Evolutionary conservation across 2,888 invertebrate genomes (phyloP).

Genomic region (Drosophila pegasa): DNA sequence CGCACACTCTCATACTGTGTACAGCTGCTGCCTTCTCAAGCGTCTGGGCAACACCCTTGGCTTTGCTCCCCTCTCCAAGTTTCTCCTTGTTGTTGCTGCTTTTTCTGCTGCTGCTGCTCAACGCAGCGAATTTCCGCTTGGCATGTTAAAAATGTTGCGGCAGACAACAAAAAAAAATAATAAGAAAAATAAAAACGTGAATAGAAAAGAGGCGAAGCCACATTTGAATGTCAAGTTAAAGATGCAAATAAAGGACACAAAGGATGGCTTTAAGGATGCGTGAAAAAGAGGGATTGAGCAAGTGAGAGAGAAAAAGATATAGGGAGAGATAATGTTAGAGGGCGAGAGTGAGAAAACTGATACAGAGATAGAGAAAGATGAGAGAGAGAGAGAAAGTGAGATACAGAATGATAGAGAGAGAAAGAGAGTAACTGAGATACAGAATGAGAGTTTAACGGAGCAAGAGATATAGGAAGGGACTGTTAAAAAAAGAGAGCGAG

Average conservation of each 20-base stretch:
- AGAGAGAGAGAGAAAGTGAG: too few relatives aligned
- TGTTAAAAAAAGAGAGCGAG: too few relatives aligned
- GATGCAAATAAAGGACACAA: constrained; percentile 18
- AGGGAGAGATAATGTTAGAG: background rate
- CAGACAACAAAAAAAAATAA: constrained; percentile 42
- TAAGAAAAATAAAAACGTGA: background rate
- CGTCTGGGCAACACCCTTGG: constrained; percentile 41
- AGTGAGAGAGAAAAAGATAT: background rate
- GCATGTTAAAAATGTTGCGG: constrained; percentile 51
- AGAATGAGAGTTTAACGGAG: too few relatives aligned
- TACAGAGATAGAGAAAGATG: too few relatives aligned
- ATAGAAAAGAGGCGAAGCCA: constrained; percentile 11
- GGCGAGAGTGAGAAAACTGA: background rate
- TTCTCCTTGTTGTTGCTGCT: constrained; percentile 14
- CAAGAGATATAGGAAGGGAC: too few relatives aligned
- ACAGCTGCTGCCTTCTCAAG: constrained; percentile 61
- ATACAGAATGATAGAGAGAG: background rate
- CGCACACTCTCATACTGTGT: constrained; percentile 12
- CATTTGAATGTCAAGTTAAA: constrained; percentile 60
- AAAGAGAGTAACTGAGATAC: background rate
- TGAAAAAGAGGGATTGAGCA: background rate
- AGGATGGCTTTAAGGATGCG: constrained; percentile 33
- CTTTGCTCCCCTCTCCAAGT: constrained; percentile 19
- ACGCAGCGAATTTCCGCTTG: constrained; percentile 56
- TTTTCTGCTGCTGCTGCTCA: constrained; percentile 29